Base-by-base conservation (phyloP, 2,113 vertebrate species). In the Epinephelus cyanopodus region DNA sequence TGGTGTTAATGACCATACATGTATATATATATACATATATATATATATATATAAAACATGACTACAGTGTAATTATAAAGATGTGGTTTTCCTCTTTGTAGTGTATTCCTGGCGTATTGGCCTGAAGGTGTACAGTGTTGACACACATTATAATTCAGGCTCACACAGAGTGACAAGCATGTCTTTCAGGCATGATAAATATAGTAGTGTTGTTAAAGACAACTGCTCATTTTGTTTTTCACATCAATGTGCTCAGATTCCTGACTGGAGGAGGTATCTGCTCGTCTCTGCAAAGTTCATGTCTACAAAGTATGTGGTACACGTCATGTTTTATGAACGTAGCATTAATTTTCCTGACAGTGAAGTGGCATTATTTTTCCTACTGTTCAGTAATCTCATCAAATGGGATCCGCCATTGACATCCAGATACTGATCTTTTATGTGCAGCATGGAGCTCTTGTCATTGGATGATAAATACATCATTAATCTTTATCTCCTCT, bases 401-500 rank as follows among this genome's bases (percentile, higher is more conserved):
- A 78, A 87, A 77, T 42, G 74, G 45, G 64, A 74, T 79, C 76
- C 68, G 13, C 65, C n/a, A 56, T 82, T 86, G 88, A 79, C 76
- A 71, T 71, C 54, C 47, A 11, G 65, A 82, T 79, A 61, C 63
- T 81, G 72, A 83, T 90, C 78, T 66, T 73, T 47, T 33, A 72
- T 75, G 83, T 83, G 79, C 58, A 50, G 78, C 53, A 12, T 79
- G n/a, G 67, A 69, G 69, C 79, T 82, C 69, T 79, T 89, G 88
- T 90, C 90, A 86, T 47, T 62, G 71, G 25, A 79, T 83, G 85
- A 91, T 89, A 89, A 90, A 91, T 87, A 81, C 81, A 77, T 90
- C 86, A 92, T 91, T 92, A 89, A 91, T 92, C 92, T 92, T 79
- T 82, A 92, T 94, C 73, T 85, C 29, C 54, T 87, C 60, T 79